A percentile compares a stretch with the other conserved stretches of the same genome.
Conservation (phyloP, 1,140 invertebrate genomes). For the Physella acuta region DNA sequence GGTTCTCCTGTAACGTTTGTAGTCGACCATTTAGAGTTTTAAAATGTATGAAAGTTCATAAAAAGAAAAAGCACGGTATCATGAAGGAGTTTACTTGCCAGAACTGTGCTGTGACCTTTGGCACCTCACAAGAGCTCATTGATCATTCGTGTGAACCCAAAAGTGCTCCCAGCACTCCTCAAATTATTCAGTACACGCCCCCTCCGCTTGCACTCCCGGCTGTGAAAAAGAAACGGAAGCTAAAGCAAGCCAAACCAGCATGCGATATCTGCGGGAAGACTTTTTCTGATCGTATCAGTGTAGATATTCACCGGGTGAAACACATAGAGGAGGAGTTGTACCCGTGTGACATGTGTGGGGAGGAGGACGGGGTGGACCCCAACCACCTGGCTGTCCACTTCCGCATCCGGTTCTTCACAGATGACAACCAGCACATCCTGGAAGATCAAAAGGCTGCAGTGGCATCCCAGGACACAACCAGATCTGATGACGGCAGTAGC, state of each 20-base stretch:
- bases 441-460: constrained; percentile 25
- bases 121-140: constrained; percentile 13
- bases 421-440: constrained; percentile 27
- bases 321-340: constrained; percentile 28
- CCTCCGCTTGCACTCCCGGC: not conserved
- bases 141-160: constrained; percentile 17
- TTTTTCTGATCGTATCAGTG: constrained; percentile 21
- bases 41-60: constrained; percentile 27
- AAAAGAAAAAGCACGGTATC: constrained; percentile 26
- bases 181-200: not conserved
- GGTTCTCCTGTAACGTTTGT: constrained; percentile 22
- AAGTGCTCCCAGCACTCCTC: not conserved
- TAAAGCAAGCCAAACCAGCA: constrained; percentile 15
- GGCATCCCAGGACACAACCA: not conserved
- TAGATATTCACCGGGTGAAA: constrained; percentile 25
- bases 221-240: constrained; percentile 18
- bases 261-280: constrained; percentile 25
- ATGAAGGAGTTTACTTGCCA: constrained; percentile 25
- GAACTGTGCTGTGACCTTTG: constrained; percentile 20
- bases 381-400: constrained; percentile 25
- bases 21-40: constrained; percentile 22
- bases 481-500: constrained; percentile 19
- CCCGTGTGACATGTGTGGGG: constrained; percentile 23
- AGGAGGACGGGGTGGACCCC: not conserved
- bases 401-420: constrained; percentile 23